Evolutionary conservation across 2,888 invertebrate genomes (phyloP), one percentile per base, ranked within the genome.

Genomic region (Andrena praecox): DNA sequence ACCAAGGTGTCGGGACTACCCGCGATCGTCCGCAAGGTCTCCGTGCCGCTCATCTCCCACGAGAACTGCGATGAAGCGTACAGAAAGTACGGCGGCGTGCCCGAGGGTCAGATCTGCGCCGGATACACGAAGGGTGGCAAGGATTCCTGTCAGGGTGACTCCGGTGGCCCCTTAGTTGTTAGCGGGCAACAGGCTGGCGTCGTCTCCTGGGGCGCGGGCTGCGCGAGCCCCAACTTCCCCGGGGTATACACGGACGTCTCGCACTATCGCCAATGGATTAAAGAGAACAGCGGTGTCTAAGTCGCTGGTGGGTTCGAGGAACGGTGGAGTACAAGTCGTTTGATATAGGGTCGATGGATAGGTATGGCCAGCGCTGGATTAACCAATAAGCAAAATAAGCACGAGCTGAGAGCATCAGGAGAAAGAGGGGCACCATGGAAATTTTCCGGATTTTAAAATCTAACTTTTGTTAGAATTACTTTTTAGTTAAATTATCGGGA

Each of bases 111-210:
- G 3, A 94, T 96, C 8, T 96, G 96, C 89, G 96, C 96, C 1
- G 96, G 95, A 0, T 91, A 91, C 0, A 92, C 94, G 3, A 93
- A 94, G 78, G 96, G 96, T 2, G 96, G 96, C n/a, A 95, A 89
- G 8, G 92, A 91, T 70, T 60, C 91, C 7, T 93, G 93, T 75
- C 89, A 90, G 5, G 92, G 92, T 52, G 92, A 93, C 67, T 92
- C 92, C 0, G 93, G 92, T 56, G 91, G 93, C 4, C 92, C 93
- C 0, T 72, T 91, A 12, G 86, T 80, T 50, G 77, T 93, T 27
- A 33, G 59, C 0, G 89, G 87, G 16, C 78, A 86, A 10, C 89
- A 89, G 1, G 89, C 87, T 31, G 93, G 92, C 7, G 33, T 93
- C 60, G 91, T 91, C 0, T 93, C 92, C 0, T 92, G 95, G 95